Base-by-base conservation (phyloP, 2,888 invertebrate species). In the Tetheella fluctuosa region DNA sequence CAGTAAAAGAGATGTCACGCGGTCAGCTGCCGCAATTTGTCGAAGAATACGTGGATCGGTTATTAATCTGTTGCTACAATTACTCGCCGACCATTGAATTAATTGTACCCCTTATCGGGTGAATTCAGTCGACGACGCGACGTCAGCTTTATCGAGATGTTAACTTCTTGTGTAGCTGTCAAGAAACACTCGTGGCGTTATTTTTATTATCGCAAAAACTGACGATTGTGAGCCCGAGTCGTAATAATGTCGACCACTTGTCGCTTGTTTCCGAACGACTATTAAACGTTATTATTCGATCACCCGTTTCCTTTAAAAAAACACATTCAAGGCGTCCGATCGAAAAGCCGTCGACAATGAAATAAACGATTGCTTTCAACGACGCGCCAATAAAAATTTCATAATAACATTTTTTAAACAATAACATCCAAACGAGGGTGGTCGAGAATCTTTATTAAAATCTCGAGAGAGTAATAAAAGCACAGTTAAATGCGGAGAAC, bases 401-500 rank as follows among this genome's bases (percentile, higher is more conserved):
- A 84, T 86, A 87, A 86, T 85, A 86, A 86, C 85, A 83, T 86
- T 85, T 86, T 86, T 83, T 78, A 86, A 89, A 88, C 88, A 89
- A 88, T 87, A 86, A 88, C 83, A 85, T 82, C 76, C 84, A 87
- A 80, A 79, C 84, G 86, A 85, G 89, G 89, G 91, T 89, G 91
- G 91, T 89, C 91, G 88, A 82, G 90, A 91, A 91, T 90, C 90
- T 89, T 91, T 92, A 92, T 91, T 91, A 89, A 92, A 91, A 91
- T 91, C 90, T 89, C 89, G 84, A 88, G 85, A 86, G 88, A 87
- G 87, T 85, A 90, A 91, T 91, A 92, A 92, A 92, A 89, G 88
- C 88, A 91, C 91, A 90, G 88, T 91, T 90, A 90, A 90, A 91
- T 88, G 90, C 87, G 86, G 88, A 82, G 89, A 90, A 89, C 86